Percentiles rank a stretch among this genome's conserved stretches.
Evolutionary conservation across 1,140 invertebrate genomes (phyloP).

Genomic region (Brachionus plicatilis): DNA sequence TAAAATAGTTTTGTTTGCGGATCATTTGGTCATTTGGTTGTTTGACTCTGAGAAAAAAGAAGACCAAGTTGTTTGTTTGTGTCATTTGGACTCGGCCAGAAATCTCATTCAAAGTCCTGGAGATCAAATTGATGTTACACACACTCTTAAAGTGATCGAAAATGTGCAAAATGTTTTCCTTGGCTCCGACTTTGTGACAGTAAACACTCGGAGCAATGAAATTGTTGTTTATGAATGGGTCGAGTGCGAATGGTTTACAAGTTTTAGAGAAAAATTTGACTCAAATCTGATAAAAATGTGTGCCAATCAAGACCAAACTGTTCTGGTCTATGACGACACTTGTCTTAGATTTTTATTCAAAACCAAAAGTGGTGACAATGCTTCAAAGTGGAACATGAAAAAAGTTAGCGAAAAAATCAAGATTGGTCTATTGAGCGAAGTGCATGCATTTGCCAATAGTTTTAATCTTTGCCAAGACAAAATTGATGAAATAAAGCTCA

Average conservation of each 20-base stretch:
- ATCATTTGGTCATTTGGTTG: neutral
- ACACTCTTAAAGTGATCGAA: neutral
- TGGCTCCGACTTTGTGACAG: neutral
- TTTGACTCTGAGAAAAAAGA: neutral
- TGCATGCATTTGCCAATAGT: neutral
- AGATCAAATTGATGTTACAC: neutral
- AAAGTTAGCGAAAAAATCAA: neutral
- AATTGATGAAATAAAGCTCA: neutral
- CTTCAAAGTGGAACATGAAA: neutral
- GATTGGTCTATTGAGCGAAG: neutral
- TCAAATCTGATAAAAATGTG: neutral
- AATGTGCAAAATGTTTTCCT: neutral
- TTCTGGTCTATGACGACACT: neutral
- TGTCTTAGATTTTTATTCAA: slow-evolving; percentile 21
- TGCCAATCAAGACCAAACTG: neutral
- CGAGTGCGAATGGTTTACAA: neutral
- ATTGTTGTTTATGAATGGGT: neutral
- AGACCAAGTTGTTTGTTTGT: slow-evolving; percentile 11
- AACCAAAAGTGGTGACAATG: neutral
- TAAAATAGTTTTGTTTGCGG: neutral
- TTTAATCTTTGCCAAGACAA: neutral
- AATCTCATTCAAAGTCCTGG: neutral
- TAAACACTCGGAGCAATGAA: neutral
- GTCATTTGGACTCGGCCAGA: slow-evolving; percentile 9
- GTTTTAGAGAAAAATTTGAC: neutral